Base-by-base conservation (phyloP, 2,888 invertebrate genomes). In the Fragum whitleyi region DNA sequence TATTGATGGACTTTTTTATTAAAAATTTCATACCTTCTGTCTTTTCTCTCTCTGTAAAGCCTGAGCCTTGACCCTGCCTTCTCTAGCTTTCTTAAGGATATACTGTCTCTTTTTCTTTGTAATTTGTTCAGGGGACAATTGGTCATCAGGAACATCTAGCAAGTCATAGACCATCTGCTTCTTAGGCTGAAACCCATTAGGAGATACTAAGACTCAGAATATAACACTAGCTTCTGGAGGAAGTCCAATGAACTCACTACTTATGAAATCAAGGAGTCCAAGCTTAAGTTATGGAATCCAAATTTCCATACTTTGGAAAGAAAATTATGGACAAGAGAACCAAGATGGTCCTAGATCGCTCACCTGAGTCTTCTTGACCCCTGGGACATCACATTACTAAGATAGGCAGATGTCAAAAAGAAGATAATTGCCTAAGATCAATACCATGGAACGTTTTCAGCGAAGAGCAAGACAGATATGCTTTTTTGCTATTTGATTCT, bases 81-180 rank as follows among this genome's bases (percentile, higher is more conserved):
- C 92, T 53, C 90, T 75, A 2, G 91, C 92, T 82, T 90, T 91
- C 76, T 91, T 89, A 70, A 92, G 86, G 72, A 92, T 92, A 59
- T 86, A 87, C 83, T 92, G 95, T 93, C 88, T 95, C 95, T 92
- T 95, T 94, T 90, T 95, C 94, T 89, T 94, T 94, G 91, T 95
- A 94, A 90, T 81, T 76, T 91, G 91, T 47, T 91, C 92, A 1
- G 89, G 87, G 1, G 89, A 90, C 67, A 92, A 78, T 84, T 91
- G 90, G 47, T 92, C 92, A 84, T 92, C 92, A 14, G 92, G 91
- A 11, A 92, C 89, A 61, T 92, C 89, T 65, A 92, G 80, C 69
- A 92, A 81, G 19, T 91, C 90, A 88, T 89, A 92, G 0, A 88
- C 87, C 16, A 86, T 83, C 69, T 87, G 89, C 71, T 89, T 88